phyloP scores from a whole-genome alignment of 2,797 vertebrate genomes.

The Limosa lapponica region DNA sequence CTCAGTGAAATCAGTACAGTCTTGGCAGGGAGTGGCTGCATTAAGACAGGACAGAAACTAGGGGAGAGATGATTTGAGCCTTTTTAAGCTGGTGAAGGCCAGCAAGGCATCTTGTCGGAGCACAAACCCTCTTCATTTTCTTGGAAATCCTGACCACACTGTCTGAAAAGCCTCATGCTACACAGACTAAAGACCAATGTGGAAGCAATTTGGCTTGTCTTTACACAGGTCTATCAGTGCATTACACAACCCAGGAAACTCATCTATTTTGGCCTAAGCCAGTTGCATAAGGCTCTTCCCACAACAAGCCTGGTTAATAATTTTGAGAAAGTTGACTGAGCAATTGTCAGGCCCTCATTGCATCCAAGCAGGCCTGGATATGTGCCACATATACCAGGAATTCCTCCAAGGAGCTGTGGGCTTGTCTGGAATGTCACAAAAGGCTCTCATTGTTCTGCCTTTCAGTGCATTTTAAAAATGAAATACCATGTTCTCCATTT shows the following conservation, averaged over 20 bases:
- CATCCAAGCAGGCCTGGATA: not conserved
- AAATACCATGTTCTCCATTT: not conserved
- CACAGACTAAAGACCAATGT: rapidly evolving
- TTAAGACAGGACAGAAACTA: not conserved
- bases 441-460: not conserved
- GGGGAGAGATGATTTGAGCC: not conserved
- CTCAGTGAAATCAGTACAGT: not conserved
- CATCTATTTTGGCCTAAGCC: not conserved
- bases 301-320: not conserved
- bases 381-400: not conserved
- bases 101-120: not conserved
- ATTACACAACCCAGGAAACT: not conserved
- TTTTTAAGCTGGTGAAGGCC: not conserved
- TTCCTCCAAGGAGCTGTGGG: not conserved
- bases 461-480: not conserved
- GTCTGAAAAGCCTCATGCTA: not conserved
- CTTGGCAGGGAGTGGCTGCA: not conserved
- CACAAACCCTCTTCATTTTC: not conserved
- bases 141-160: not conserved
- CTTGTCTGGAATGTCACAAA: conserved; percentile 23
- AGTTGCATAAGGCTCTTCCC: not conserved
- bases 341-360: not conserved
- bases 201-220: not conserved
- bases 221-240: not conserved
- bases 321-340: not conserved